These are phyloP conservation scores for Actinemys pallida DNA, from an alignment of 2,113 vertebrate genomes.

Conservation along the genomic window DNA sequence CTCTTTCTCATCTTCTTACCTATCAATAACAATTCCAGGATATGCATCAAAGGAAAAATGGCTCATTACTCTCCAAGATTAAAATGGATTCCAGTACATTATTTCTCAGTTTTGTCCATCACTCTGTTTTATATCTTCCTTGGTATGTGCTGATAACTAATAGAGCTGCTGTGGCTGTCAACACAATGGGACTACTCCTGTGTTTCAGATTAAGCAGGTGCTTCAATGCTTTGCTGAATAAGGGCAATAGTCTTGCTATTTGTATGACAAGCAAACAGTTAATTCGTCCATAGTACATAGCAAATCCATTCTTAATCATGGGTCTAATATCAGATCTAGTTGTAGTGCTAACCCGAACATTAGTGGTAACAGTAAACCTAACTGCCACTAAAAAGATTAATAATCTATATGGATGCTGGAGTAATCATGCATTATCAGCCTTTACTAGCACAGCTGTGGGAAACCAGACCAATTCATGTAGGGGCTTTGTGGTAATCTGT, in stretches of 20 bases:
- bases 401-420: background rate
- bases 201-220: background rate
- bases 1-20: background rate
- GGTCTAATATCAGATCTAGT: background rate
- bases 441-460: background rate
- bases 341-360: background rate
- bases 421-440: background rate
- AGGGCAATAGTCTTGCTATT: background rate
- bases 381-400: background rate
- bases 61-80: background rate
- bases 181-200: background rate
- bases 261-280: background rate
- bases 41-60: background rate
- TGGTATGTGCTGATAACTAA: background rate
- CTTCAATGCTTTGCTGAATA: background rate
- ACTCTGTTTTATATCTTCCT: background rate
- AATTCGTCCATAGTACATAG: background rate
- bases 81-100: background rate
- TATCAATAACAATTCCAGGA: background rate
- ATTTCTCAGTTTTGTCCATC: constrained; percentile 1
- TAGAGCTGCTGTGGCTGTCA: background rate
- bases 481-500: background rate
- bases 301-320: background rate
- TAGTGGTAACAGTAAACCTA: background rate
- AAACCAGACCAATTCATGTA: background rate